Evolutionary conservation across 2,888 invertebrate genomes (phyloP), one percentile per base, ranked within the genome.

Genomic region (Pristionchus mayeri): DNA sequence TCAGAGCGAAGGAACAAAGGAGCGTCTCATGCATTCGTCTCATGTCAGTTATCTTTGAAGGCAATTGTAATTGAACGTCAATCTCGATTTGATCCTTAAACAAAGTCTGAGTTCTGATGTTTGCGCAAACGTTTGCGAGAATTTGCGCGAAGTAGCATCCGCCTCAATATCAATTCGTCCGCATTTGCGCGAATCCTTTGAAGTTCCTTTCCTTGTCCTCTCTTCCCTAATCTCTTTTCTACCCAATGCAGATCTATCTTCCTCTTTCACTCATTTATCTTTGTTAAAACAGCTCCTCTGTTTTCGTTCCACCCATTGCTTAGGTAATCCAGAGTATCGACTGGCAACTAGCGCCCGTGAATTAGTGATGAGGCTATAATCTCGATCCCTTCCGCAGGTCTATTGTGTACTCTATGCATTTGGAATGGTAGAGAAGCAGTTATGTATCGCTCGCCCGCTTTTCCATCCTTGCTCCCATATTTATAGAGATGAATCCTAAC

Each of bases 401-500:
- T 52, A 78, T 78, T 48, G 78, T 50, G 78, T 78, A 78, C 50
- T 78, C 50, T 50, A 52, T 78, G 78, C 48, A 52, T 78, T 52
- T 78, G 50, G 13, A 34, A 78, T 78, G 48, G 78, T 78, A 50
- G 52, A 48, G 78, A 48, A 52, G 78, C 78, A 71, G 71, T 71
- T 71, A 71, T 44, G 71, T 71, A 71, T 71, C 71, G 44, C 71
- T 71, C 34, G 71, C 71, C 40, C 71, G 40, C 71, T 78, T 78
- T 78, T 52, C 78, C 50, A n/a, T 48, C 27, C 50, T 78, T 16
- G 52, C 78, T 50, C 50, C 30, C 40, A 78, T 78, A 52, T 78
- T 78, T 78, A 50, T 50, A 78, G 78, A 30, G 78, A 78, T 50
- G 78, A 78, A 50, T 18, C n/a, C n/a, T 71, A 71, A 71, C 71